Evolutionary conservation across 2,888 invertebrate species (phyloP).

Genomic region (Asteroscopus sphinx): DNA sequence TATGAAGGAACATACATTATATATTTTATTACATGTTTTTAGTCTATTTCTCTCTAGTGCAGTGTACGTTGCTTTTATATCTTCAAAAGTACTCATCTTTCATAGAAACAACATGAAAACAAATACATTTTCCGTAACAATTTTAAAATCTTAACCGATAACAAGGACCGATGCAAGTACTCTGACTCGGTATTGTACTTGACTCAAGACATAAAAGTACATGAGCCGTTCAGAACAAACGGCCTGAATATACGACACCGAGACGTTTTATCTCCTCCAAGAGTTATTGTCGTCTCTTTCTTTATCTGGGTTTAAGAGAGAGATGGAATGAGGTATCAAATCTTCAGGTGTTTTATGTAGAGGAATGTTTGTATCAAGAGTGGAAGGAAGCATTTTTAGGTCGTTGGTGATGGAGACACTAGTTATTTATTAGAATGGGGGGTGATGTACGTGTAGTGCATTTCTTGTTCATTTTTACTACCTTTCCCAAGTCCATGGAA

Average conservation of each 20-base stretch:
- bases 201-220: slow-evolving; percentile 60
- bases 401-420: slow-evolving; percentile 39
- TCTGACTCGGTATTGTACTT: slow-evolving; percentile 56
- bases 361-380: slow-evolving; percentile 35
- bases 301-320: slow-evolving; percentile 38
- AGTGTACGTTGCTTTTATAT: neutral
- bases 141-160: slow-evolving; percentile 51
- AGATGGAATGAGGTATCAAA: slow-evolving; percentile 43
- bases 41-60: neutral
- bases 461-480: slow-evolving; percentile 32
- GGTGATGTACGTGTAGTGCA: slow-evolving; percentile 25
- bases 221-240: slow-evolving; percentile 62
- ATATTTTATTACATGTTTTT: too few relatives aligned
- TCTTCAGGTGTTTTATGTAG: slow-evolving; percentile 53
- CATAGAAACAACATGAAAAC: slow-evolving; percentile 20
- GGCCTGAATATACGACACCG: slow-evolving; percentile 56
- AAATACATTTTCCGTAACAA: slow-evolving; percentile 36
- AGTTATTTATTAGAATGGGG: slow-evolving; percentile 36
- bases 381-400: slow-evolving; percentile 53
- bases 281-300: slow-evolving; percentile 51
- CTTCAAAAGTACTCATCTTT: slow-evolving; percentile 7
- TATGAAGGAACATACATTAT: too few relatives aligned
- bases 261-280: slow-evolving; percentile 55
- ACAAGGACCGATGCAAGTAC: slow-evolving; percentile 48
- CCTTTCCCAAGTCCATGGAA: too few relatives aligned